Evolutionary conservation across 2,888 invertebrate species (phyloP).

Genomic region (Scaptomyza flava): DNA sequence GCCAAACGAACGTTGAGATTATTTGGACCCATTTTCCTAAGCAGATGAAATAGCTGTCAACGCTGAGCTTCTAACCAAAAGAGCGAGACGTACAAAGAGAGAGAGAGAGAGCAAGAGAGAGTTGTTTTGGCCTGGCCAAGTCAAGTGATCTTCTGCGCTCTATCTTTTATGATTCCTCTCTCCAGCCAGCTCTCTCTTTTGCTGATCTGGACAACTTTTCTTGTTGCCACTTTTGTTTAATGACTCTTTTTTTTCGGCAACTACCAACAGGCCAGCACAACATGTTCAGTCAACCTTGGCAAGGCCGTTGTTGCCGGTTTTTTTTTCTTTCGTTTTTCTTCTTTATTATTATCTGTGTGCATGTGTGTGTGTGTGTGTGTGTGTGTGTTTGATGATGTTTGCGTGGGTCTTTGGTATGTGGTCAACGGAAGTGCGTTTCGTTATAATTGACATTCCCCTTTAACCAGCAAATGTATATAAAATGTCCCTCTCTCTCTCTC

Average conservation of each 20-base stretch:
- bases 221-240: constrained; percentile 63
- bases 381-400: constrained; percentile 31
- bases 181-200: constrained; percentile 31
- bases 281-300: constrained; percentile 83
- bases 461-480: not conserved
- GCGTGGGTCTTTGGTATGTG: constrained; percentile 72
- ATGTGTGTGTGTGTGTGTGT: constrained; percentile 13
- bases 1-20: constrained; percentile 31
- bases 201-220: constrained; percentile 59
- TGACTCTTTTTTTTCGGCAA: constrained; percentile 69
- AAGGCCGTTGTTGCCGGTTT: constrained; percentile 83
- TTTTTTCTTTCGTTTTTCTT: constrained; percentile 48
- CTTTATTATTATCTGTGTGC: constrained; percentile 22
- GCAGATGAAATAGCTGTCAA: constrained; percentile 53
- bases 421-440: constrained; percentile 70
- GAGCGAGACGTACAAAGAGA: too few species aligned
- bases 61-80: constrained; percentile 69
- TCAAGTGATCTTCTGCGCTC: constrained; percentile 6
- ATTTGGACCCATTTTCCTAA: constrained; percentile 52
- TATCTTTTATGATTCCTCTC: constrained; percentile 25
- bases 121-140: constrained; percentile 18
- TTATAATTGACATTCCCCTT: constrained; percentile 61
- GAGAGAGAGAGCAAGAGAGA: constrained; percentile 26
- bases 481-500: constrained; percentile 1
- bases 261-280: constrained; percentile 53